Conservation (phyloP, 2,888 invertebrate species). For the Hyppa rectilinea region DNA sequence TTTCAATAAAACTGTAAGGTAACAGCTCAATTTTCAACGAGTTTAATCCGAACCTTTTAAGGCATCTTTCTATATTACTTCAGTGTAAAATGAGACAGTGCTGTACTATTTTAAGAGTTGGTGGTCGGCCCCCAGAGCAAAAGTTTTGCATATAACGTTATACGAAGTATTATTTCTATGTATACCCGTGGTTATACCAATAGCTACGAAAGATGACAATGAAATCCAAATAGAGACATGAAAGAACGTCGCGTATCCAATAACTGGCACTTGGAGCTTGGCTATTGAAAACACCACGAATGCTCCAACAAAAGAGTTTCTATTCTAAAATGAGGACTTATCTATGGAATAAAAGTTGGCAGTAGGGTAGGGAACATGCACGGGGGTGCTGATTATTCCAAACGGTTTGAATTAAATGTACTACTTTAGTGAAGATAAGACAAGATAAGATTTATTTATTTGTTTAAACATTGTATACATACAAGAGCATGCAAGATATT, state of each 20-base stretch:
- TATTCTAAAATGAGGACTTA: constrained; percentile 68
- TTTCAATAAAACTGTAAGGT: neutral
- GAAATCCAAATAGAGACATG: constrained; percentile 47
- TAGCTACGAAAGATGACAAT: constrained; percentile 46
- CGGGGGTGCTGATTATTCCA: constrained; percentile 71
- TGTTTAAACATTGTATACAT: too few species aligned
- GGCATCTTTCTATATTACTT: too few species aligned
- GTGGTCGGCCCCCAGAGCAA: too few species aligned
- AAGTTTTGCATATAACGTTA: neutral
- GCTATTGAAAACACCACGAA: constrained; percentile 60
- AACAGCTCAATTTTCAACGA: neutral
- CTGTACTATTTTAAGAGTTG: too few species aligned
- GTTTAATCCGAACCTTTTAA: too few species aligned
- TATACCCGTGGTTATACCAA: constrained; percentile 2
- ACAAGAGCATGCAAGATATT: too few species aligned
- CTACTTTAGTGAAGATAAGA: constrained; percentile 66
- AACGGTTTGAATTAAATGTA: constrained; percentile 76
- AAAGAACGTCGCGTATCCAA: constrained; percentile 53
- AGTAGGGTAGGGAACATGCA: constrained; percentile 51
- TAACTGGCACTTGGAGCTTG: constrained; percentile 51
- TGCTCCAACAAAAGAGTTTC: constrained; percentile 63
- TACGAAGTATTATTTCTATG: constrained; percentile 1
- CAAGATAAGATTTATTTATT: too few species aligned
- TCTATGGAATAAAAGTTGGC: constrained; percentile 52
- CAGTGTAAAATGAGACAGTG: too few species aligned